Evolutionary conservation across 2,888 invertebrate genomes (phyloP), one percentile per base, ranked within the genome.

Genomic region (Drosophila percnosoma): DNA sequence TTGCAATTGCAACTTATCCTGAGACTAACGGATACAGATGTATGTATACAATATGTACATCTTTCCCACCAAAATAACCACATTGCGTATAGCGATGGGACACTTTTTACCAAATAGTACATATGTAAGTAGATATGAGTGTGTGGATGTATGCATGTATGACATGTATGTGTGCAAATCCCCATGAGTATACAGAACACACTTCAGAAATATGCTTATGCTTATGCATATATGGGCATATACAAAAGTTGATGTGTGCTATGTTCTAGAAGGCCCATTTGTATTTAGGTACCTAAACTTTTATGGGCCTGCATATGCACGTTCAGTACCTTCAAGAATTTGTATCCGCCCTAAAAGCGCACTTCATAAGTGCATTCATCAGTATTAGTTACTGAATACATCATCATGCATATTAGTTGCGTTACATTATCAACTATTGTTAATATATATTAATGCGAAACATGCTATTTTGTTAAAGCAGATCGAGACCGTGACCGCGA

Each of bases 401-500:
- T 27, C 24, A n/a, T 11, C 13, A 38, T 54, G 31, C 2, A 13
- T 45, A 21, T 13, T 21, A 21, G n/a, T 58, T 24, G n/a, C 27
- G 5, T 27, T 59, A 34, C 48, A 34, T 48, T 48, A 13, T 18
- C n/a, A 18, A 18, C 18, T 34, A 31, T 31, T 13, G 13, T 45
- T 18, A 27, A 27, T 1, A n/a, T 15, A 40, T 24, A 38, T 8
- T 13, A 6, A 33, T 48, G 11, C 15, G 21, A 40, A 29, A 21
- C 5, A 15, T 29, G 8, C 2, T 15, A n/a, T 21, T 34, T 15
- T 54, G 1, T 8, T 53, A 18, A n/a, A 49, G 13, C 31, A 87
- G 87, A 87, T 74, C 78, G 83, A 31, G 84, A 90, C 40, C 80
- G 82, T 62, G 90, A 88, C 48, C 72, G 88, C 31, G 86, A 83